Conservation (phyloP, 1,140 invertebrate genomes). For the Drosophila hydei region DNA sequence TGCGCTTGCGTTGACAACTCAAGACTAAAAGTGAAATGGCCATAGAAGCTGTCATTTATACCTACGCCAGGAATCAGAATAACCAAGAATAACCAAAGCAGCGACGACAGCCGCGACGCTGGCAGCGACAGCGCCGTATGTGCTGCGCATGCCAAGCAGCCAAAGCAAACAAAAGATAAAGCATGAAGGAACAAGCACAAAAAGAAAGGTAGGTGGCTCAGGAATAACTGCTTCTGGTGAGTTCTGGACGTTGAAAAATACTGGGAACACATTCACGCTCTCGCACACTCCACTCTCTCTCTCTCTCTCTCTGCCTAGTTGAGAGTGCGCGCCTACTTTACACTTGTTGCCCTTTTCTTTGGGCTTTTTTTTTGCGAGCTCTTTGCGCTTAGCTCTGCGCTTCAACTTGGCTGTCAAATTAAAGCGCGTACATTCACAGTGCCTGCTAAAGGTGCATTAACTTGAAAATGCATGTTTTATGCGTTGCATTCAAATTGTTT, state of each 20-base stretch:
- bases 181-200: slow-evolving; percentile 11
- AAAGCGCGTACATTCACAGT: slow-evolving; percentile 47
- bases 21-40: slow-evolving; percentile 80
- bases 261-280: slow-evolving; percentile 44
- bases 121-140: slow-evolving; percentile 19
- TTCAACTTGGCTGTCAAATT: slow-evolving; percentile 59
- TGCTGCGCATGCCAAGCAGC: slow-evolving; percentile 58
- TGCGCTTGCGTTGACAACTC: slow-evolving; percentile 65
- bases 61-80: slow-evolving; percentile 61
- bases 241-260: slow-evolving; percentile 45
- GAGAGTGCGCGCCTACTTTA: slow-evolving; percentile 10
- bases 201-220: slow-evolving; percentile 49
- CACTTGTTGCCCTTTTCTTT: slow-evolving; percentile 21
- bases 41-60: slow-evolving; percentile 73
- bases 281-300: slow-evolving; percentile 10
- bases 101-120: slow-evolving; percentile 11
- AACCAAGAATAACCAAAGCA: slow-evolving; percentile 25
- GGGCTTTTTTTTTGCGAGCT: slow-evolving; percentile 1
- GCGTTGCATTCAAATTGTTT: slow-evolving; percentile 67
- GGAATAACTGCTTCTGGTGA: slow-evolving; percentile 39
- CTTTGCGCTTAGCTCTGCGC: slow-evolving; percentile 1
- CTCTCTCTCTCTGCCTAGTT: neutral
- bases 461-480: slow-evolving; percentile 62
- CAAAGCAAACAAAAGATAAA: slow-evolving; percentile 15
- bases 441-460: slow-evolving; percentile 43